Evolutionary conservation across 2,113 vertebrate genomes (phyloP).

Genomic region (Phoxinus phoxinus): DNA sequence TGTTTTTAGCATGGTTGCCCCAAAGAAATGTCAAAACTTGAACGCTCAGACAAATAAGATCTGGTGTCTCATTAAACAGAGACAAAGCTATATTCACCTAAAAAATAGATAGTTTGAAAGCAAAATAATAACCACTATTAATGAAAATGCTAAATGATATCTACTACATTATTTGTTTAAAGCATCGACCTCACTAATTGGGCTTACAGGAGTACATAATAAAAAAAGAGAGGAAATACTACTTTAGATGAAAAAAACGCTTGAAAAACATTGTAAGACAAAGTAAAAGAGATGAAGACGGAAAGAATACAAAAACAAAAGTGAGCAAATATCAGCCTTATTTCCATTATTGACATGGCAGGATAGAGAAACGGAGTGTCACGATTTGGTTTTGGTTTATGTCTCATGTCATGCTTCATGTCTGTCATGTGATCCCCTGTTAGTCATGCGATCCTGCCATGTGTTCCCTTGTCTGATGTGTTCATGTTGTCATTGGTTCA

Average conservation of each 20-base stretch:
- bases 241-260: neutral
- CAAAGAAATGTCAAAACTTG: constrained; percentile 35
- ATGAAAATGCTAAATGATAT: neutral
- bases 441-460: too few relatives aligned
- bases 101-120: neutral
- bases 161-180: neutral
- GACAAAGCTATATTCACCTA: neutral
- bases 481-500: too few relatives aligned
- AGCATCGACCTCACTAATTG: neutral
- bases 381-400: too few relatives aligned
- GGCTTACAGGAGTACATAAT: neutral
- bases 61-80: constrained; percentile 10
- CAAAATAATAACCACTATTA: neutral
- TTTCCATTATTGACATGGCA: constrained; percentile 12
- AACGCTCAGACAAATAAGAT: neutral
- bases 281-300: neutral
- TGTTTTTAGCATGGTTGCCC: constrained; percentile 20
- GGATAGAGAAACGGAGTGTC: neutral
- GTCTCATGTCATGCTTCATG: too few relatives aligned
- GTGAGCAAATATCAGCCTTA: neutral
- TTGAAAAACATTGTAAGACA: constrained; percentile 6
- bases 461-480: too few relatives aligned
- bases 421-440: too few relatives aligned
- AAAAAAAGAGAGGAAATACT: neutral
- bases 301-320: neutral